Evolutionary conservation across 2,797 vertebrate genomes (phyloP).

Genomic region (Urophycis tenuis): DNA sequence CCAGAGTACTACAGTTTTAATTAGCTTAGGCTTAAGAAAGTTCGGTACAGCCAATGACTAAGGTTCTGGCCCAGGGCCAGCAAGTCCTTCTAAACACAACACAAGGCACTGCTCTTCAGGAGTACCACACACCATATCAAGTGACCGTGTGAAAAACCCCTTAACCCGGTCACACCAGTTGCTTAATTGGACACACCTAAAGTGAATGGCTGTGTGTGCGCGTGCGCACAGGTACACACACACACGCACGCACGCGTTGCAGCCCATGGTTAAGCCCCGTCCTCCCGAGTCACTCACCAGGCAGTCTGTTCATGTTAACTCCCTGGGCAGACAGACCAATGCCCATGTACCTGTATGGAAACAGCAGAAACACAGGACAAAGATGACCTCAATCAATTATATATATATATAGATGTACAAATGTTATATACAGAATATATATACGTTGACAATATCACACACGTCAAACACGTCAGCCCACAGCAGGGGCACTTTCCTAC

Average conservation of each 20-base stretch:
- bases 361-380: constrained; percentile 11
- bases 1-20: constrained; percentile 21
- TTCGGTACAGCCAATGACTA: constrained; percentile 21
- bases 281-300: constrained; percentile 78
- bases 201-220: no score
- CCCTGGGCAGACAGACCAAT: constrained; percentile 97
- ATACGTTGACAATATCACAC: background rate
- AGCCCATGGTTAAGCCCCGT: background rate
- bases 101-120: constrained; percentile 9
- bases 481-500: background rate
- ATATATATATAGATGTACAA: background rate
- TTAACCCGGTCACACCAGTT: background rate
- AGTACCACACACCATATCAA: background rate
- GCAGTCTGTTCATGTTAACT: constrained; percentile 99
- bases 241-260: background rate
- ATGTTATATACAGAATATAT: background rate
- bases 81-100: constrained; percentile 6
- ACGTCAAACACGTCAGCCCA: background rate
- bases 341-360: constrained; percentile 90
- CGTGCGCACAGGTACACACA: no score
- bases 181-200: background rate
- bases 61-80: constrained; percentile 31
- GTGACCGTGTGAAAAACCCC: background rate
- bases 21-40: constrained; percentile 23
- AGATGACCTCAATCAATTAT: background rate